Evolutionary conservation across 2,797 vertebrate species (phyloP), one percentile per base, ranked within the genome.

Genomic region (Yasuhikotakia modesta): DNA sequence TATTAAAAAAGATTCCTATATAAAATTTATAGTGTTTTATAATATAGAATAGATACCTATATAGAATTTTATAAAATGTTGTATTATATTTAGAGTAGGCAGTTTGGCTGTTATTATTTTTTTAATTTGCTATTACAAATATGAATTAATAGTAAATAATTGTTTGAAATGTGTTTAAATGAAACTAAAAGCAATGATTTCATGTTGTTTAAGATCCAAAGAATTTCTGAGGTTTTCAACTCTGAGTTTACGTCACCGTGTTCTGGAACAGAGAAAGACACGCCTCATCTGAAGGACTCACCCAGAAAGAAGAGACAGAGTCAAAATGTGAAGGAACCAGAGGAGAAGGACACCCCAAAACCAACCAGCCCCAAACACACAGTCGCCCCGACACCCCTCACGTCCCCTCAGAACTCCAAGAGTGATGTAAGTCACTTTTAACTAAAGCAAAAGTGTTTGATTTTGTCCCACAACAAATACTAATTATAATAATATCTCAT

Each of bases 351-450:
- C 16, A 50, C 85, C 55, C 79, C 84, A 24, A 86, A 89, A 70
- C 35, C 79, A 3, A 0, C 39, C 13, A 70, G 76, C 45, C 76
- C 64, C 0, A 85, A 43, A n/a, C 79, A 14, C 1, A 64, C 74
- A 2, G 13, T 80, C 46, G 17, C 79, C 0, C 32, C 0, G 1
- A 71, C 50, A 55, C 67, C 63, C 1, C 66, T 83, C 0, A 70
- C 84, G 1, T 70, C 80, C 5, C 48, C 19, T 0, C 79, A 85
- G 21, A 4, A 79, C 50, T 83, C 85, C 16, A 90, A 88, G 68
- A 87, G 84, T 70, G 89, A 89, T 0, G 96, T 96, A 87, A 92
- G 95, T 90, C 14, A 78, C 14, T 16, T 61, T 19, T 39, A 39
- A 39, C 35, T 39, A 39, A 39, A 39, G 35, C 6, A 39, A 35